Evolutionary conservation across 1,140 invertebrate genomes (phyloP), one percentile per base, ranked within the genome.

Genomic region (Oedothorax gibbosus): DNA sequence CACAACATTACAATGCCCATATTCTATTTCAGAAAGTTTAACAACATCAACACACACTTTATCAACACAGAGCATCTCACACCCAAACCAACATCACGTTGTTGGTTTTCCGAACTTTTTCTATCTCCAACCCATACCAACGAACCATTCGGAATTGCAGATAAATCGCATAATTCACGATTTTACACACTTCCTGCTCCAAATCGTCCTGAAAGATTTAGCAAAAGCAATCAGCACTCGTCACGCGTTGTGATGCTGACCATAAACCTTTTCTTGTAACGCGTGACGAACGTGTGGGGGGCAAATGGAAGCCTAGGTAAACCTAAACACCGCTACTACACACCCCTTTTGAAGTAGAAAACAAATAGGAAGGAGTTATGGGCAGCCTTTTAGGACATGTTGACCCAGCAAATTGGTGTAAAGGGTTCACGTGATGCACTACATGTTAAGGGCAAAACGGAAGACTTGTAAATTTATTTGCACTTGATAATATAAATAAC

Each of bases 161-260:
- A 15, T 53, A 71, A 53, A n/a, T 53, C 10, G 51, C 51, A 35
- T 35, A 35, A 54, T 71, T 71, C 69, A 53, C 51, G 69, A 54
- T 51, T 51, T 3, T 71, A 53, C 35, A 5, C 20, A 51, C 69
- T 53, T 71, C 14, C 50, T 71, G 69, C 69, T 53, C 49, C 8
- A 51, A 53, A 71, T 71, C 7, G 69, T 71, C 50, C 50, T 6
- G 54, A 71, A 71, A 71, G 51, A 53, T 71, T 71, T 53, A 11
- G 49, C 60, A 6, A 21, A 57, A 51, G 75, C 75, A 77, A 77
- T 77, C 75, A 77, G 14, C 57, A 56, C 15, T 21, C 20, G 51
- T 81, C 69, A 73, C 69, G 80, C 80, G n/a, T 64, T 65, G 69
- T 53, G 56, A 65, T 21, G 50, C 56, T 82, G 80, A 82, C 80